Conservation (phyloP, 2,888 invertebrate genomes). For the Rotaria sp. region DNA sequence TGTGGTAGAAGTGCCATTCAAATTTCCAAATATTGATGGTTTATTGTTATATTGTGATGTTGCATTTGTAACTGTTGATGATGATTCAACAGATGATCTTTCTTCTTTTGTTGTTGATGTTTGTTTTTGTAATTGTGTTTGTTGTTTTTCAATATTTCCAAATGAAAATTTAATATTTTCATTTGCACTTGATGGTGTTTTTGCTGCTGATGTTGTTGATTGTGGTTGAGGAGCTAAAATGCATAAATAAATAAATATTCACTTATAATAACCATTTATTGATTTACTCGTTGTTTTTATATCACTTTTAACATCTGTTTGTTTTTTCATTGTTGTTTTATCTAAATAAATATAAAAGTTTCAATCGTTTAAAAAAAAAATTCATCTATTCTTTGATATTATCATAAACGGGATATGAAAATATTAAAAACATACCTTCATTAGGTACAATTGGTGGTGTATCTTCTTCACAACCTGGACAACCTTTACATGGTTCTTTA, state of each 20-base stretch:
- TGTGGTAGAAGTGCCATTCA: neutral
- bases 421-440: neutral
- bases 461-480: conserved; percentile 50
- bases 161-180: neutral
- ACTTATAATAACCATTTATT: too few species aligned
- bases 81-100: neutral
- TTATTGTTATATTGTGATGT: neutral
- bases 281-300: neutral
- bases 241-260: too few species aligned
- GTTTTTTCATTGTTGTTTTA: neutral
- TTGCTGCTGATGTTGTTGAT: neutral
- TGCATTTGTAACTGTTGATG: neutral
- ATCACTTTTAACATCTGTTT: neutral
- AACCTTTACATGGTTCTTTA: conserved; percentile 50
- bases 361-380: too few species aligned
- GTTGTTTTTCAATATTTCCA: neutral
- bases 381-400: neutral
- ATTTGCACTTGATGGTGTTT: neutral
- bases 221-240: neutral
- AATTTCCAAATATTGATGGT: neutral
- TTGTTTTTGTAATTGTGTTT: neutral
- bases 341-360: neutral
- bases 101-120: neutral
- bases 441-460: neutral
- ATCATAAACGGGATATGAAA: neutral